Evolutionary conservation across 1,140 invertebrate genomes (phyloP).

Genomic region (Physella acuta): DNA sequence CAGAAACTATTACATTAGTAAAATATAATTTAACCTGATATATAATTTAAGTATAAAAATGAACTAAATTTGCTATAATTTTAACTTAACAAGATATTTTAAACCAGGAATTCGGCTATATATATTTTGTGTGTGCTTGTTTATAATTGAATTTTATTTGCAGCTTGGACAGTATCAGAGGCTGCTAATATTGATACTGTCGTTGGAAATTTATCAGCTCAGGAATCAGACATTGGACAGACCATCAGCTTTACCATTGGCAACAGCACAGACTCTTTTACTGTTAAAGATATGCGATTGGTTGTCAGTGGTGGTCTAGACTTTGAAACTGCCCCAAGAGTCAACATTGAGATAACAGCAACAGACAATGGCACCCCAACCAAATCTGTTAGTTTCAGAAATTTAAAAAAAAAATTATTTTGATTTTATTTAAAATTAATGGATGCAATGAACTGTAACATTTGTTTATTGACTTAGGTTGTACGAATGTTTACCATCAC

Average conservation of each 20-base stretch:
- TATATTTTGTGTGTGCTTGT: too few species aligned
- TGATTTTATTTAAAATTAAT: neutral
- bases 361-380: slow-evolving; percentile 34
- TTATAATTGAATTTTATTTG: neutral
- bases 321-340: slow-evolving; percentile 28
- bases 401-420: too few species aligned
- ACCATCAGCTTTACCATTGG: slow-evolving; percentile 30
- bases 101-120: too few species aligned
- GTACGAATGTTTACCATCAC: slow-evolving; percentile 27
- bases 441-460: neutral
- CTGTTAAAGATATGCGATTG: slow-evolving; percentile 25
- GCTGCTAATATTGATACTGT: slow-evolving; percentile 31
- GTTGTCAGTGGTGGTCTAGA: slow-evolving; percentile 35
- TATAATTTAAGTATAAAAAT: too few species aligned
- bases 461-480: slow-evolving; percentile 13
- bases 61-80: too few species aligned
- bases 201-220: slow-evolving; percentile 33
- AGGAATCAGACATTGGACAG: slow-evolving; percentile 34
- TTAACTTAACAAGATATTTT: too few species aligned
- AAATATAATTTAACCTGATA: too few species aligned
- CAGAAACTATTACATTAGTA: too few species aligned
- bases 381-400: slow-evolving; percentile 31
- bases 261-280: slow-evolving; percentile 24
- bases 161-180: slow-evolving; percentile 33
- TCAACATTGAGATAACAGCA: slow-evolving; percentile 30